A percentile compares a stretch with the other conserved stretches of the same genome.
phyloP scores from a whole-genome alignment of 2,888 invertebrate genomes.

The Kuschelorhynchus macadamiae region DNA sequence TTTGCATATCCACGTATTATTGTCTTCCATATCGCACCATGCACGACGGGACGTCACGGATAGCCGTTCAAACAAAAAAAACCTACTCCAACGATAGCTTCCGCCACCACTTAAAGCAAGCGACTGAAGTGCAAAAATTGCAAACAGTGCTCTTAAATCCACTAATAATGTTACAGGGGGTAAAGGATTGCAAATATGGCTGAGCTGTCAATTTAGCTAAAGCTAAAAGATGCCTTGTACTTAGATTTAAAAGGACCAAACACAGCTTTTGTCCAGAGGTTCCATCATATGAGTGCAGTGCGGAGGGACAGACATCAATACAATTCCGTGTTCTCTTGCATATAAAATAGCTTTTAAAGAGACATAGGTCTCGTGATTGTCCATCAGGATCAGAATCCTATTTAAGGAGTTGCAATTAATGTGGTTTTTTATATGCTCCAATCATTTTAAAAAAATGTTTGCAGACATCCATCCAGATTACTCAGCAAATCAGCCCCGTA shows the following conservation, averaged over 20 bases:
- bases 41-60: too few relatives aligned
- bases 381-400: slow-evolving; percentile 30
- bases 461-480: slow-evolving; percentile 39
- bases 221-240: slow-evolving; percentile 54
- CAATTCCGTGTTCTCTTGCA: slow-evolving; percentile 59
- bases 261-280: slow-evolving; percentile 31
- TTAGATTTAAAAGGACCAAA: slow-evolving; percentile 56
- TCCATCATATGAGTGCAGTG: too few relatives aligned
- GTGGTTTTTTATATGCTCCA: slow-evolving; percentile 40
- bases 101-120: too few relatives aligned
- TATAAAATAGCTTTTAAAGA: slow-evolving; percentile 39
- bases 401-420: slow-evolving; percentile 8
- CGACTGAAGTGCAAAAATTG: too few relatives aligned
- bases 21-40: too few relatives aligned
- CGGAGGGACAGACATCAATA: slow-evolving; percentile 61
- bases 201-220: slow-evolving; percentile 48
- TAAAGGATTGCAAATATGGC: slow-evolving; percentile 43
- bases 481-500: slow-evolving; percentile 40
- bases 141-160: slow-evolving; percentile 30
- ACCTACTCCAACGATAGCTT: too few relatives aligned
- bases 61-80: too few relatives aligned
- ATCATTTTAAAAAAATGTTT: slow-evolving; percentile 29
- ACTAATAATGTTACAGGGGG: background rate
- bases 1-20: too few relatives aligned
- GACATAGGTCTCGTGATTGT: slow-evolving; percentile 39